Evolutionary conservation across 2,888 invertebrate species (phyloP).

Genomic region (Idaea biselata): DNA sequence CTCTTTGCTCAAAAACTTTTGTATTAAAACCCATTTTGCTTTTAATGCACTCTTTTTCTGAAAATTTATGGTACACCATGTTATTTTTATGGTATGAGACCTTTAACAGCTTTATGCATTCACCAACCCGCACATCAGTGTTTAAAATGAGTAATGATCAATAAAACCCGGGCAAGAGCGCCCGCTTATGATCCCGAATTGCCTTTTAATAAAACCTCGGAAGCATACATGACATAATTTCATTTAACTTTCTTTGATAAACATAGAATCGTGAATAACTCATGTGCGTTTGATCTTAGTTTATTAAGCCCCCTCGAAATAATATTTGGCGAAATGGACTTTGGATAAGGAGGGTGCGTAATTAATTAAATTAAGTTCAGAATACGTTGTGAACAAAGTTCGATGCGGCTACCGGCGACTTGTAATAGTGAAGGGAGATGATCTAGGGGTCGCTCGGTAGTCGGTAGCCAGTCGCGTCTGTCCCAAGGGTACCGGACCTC

Average conservation of each 20-base stretch:
- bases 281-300: slow-evolving; percentile 63
- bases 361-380: slow-evolving; percentile 79
- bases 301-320: slow-evolving; percentile 59
- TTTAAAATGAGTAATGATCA: slow-evolving; percentile 72
- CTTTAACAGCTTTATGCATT: slow-evolving; percentile 64
- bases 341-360: slow-evolving; percentile 54
- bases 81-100: slow-evolving; percentile 51
- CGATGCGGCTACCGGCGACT: slow-evolving; percentile 64
- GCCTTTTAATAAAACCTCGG: slow-evolving; percentile 42
- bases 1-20: neutral
- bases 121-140: slow-evolving; percentile 52
- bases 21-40: neutral
- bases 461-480: slow-evolving; percentile 38
- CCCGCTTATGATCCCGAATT: slow-evolving; percentile 43
- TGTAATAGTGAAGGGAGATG: slow-evolving; percentile 71
- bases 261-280: slow-evolving; percentile 46
- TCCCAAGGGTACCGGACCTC: slow-evolving; percentile 53
- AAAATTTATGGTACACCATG: slow-evolving; percentile 21
- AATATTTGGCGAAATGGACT: slow-evolving; percentile 74
- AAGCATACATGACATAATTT: slow-evolving; percentile 41
- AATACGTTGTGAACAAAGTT: slow-evolving; percentile 75
- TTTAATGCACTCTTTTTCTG: neutral
- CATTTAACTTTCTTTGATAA: slow-evolving; percentile 50
- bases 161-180: slow-evolving; percentile 62
- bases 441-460: slow-evolving; percentile 49